Conservation (phyloP, 1,140 invertebrate genomes). For the Rhopalosiphum padi region DNA sequence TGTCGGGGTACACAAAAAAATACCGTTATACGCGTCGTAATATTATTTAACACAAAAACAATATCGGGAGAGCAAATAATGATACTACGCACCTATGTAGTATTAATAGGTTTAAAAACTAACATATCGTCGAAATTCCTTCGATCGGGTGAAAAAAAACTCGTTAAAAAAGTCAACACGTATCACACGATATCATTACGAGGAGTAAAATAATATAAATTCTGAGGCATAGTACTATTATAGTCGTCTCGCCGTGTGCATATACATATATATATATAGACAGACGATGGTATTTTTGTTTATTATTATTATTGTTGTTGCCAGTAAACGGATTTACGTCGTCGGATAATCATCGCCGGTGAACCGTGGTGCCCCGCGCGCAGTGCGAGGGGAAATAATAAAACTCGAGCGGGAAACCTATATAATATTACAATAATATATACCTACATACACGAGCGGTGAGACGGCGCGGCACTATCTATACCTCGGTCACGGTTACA, state of each 20-base stretch:
- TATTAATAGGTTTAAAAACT: background rate
- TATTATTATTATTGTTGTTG: background rate
- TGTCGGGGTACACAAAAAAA: background rate
- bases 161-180: background rate
- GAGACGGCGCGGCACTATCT: background rate
- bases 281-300: background rate
- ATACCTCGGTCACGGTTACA: background rate
- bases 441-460: too few species aligned
- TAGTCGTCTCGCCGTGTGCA: background rate
- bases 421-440: background rate
- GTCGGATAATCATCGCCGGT: background rate
- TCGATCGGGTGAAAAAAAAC: background rate
- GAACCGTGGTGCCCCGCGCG: background rate
- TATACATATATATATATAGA: background rate
- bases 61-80: background rate
- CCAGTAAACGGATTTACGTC: conserved; percentile 12
- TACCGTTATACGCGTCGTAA: background rate
- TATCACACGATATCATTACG: background rate
- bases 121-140: background rate
- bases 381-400: background rate
- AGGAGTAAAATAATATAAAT: background rate
- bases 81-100: too few species aligned
- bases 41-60: background rate
- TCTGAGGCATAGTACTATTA: background rate
- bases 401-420: background rate